Evolutionary conservation across 92 coral and sea anemone genomes (phyloP), one percentile per base, ranked within the genome.

Genomic region (Micromussa lordhowensis): DNA sequence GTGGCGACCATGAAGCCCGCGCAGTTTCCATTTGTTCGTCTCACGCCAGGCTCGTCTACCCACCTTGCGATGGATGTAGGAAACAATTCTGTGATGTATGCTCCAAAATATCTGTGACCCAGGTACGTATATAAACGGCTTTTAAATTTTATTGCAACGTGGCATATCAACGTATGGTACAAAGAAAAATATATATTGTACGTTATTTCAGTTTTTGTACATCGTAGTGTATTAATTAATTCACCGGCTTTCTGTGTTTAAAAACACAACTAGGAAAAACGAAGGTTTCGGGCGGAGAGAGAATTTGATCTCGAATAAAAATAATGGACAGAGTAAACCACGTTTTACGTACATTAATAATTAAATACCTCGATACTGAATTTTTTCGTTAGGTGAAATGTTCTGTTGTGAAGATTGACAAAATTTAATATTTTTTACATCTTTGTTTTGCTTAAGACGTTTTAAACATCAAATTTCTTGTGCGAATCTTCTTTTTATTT

Each of bases 71-170:
- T 40, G 89, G 93, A 24, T 95, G 98, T 55, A 77, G 81, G 55
- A 81, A 79, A 77, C 93, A 94, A 31, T 95, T 91, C 82, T 95
- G 98, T 70, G 98, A 95, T 79, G 88, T 94, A 82, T 95, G 98
- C 91, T 87, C 98, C 31, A 68, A 76, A 34, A 88, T 92, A 48
- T 66, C 92, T 13, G 87, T 95, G 9, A 88, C 48, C 26, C 91
- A 94, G 95, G 98, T 95, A 66, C 12, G 89, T 64, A 4, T 64
- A 29, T 81, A 14, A 49, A 17, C 29, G 24, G 22, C 38, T 71
- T 19, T n/a, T n/a, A n/a, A 19, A 2, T 16, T 49, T 26, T 69
- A 48, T 8, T 44, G 29, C 14, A 73, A 85, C 81, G 80, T 74
- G 71, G 88, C 81, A 35, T 15, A 36, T 75, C 32, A 28, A 5